phyloP scores from a whole-genome alignment of 2,888 invertebrate species.

The Chaitophorus viminalis region DNA sequence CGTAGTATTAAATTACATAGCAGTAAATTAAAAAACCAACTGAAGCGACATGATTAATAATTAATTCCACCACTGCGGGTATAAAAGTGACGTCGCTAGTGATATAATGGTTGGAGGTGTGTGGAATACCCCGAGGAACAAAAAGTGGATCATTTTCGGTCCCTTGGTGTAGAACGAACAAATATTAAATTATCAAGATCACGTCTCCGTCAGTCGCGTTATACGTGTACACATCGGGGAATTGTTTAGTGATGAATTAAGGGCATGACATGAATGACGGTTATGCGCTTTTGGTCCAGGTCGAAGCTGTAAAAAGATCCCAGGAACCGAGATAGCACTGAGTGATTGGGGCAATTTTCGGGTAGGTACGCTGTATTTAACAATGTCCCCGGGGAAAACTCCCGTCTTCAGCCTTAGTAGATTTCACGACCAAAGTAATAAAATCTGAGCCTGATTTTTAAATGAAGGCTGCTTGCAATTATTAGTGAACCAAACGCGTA shows the following conservation, averaged over 20 bases:
- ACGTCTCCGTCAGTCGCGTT: background rate
- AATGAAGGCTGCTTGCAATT: background rate
- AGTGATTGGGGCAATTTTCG: background rate
- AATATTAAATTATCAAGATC: background rate
- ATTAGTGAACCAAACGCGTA: background rate
- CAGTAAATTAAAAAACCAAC: background rate
- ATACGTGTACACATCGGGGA: background rate
- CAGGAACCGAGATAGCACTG: background rate
- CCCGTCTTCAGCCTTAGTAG: background rate
- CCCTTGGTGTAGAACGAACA: background rate
- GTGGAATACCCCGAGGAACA: background rate
- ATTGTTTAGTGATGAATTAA: background rate
- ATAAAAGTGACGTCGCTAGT: background rate
- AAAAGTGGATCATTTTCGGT: background rate
- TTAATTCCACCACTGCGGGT: background rate
- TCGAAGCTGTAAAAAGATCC: background rate
- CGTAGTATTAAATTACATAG: background rate
- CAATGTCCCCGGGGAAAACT: background rate
- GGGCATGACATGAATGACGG: background rate
- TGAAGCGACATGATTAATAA: background rate
- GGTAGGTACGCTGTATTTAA: background rate
- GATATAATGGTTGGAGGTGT: background rate
- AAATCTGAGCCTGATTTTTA: too few relatives aligned
- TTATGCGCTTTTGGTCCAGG: background rate
- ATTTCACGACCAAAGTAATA: background rate